These are phyloP conservation scores for Salvelinus alpinus DNA, from an alignment of 2,113 vertebrate genomes.

Conservation along the genomic window DNA sequence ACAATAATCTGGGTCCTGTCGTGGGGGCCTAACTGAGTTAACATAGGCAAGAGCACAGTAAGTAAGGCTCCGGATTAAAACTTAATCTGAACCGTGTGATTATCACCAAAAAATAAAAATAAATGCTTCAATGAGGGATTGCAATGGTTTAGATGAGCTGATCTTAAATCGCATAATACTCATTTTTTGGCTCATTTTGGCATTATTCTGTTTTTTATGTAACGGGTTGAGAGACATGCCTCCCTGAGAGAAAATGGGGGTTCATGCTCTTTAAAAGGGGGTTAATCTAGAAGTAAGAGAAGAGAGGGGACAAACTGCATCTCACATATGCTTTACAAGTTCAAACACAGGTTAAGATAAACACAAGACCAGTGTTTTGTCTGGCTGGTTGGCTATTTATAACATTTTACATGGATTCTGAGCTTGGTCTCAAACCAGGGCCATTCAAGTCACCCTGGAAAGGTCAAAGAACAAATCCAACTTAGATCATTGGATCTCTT, in stretches of 20 bases:
- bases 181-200: conserved; percentile 9
- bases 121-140: conserved; percentile 41
- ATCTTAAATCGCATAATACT: conserved; percentile 21
- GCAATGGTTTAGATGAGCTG: conserved; percentile 42
- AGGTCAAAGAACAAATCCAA: neutral
- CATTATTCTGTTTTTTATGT: conserved; percentile 12
- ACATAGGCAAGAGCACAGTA: conserved; percentile 23
- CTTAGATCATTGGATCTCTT: neutral
- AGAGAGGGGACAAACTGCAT: neutral
- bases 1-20: conserved; percentile 19
- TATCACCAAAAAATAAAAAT: conserved; percentile 34
- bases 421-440: neutral
- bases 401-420: neutral
- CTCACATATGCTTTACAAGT: neutral
- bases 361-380: neutral
- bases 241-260: conserved; percentile 3
- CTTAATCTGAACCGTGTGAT: conserved; percentile 47
- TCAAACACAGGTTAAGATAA: neutral
- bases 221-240: neutral
- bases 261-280: neutral
- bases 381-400: too few species aligned
- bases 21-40: conserved; percentile 14
- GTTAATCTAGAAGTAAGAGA: too few species aligned
- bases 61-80: conserved; percentile 46
- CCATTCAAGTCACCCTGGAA: neutral